Conservation (phyloP, 2,797 vertebrate genomes). For the Silurus lanzhouensis region DNA sequence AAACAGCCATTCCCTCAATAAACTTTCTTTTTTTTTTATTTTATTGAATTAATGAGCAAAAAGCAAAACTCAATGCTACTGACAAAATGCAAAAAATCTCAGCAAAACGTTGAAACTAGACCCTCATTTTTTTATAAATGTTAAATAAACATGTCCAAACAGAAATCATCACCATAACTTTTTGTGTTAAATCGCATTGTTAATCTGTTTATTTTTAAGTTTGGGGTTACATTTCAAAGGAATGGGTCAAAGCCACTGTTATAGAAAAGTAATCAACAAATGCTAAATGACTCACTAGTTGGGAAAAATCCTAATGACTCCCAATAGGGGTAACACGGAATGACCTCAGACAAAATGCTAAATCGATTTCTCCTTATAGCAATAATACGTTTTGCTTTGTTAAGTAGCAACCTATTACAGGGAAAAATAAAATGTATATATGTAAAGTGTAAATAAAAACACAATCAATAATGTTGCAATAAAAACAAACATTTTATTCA, state of each 20-base stretch:
- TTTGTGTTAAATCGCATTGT: neutral
- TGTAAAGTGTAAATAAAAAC: too few species aligned
- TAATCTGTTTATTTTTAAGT: neutral
- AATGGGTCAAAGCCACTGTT: neutral
- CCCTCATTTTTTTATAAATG: neutral
- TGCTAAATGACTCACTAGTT: neutral
- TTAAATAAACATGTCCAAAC: neutral
- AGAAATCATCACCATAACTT: neutral
- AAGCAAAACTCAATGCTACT: neutral
- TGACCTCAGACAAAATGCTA: neutral
- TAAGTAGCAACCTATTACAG: too few species aligned
- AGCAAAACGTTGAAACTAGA: neutral
- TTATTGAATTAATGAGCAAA: neutral
- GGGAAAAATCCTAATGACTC: neutral
- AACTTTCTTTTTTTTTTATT: neutral
- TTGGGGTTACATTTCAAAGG: neutral
- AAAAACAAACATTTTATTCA: too few species aligned
- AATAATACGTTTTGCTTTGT: neutral
- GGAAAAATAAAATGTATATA: too few species aligned
- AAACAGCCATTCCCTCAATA: neutral
- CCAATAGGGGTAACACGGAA: neutral
- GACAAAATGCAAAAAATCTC: neutral
- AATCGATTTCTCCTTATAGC: neutral
- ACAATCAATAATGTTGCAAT: too few species aligned
- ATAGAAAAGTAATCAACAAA: neutral